Evolutionary conservation across 2,113 vertebrate genomes (phyloP).

Genomic region (Nycticorax nycticorax): DNA sequence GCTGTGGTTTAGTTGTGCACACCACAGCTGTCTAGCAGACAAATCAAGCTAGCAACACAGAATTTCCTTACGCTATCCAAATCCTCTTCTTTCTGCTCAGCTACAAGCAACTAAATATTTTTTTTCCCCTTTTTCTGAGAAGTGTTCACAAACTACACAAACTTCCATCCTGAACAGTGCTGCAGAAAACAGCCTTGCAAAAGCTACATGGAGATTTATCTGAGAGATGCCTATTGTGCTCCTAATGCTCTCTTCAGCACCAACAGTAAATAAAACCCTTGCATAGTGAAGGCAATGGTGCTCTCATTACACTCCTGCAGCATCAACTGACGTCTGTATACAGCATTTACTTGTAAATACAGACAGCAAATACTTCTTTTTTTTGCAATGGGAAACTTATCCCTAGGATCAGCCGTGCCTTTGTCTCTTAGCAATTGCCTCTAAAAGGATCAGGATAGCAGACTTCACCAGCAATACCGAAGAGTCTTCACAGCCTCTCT

Average conservation of each 20-base stretch:
- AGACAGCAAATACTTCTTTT: not conserved
- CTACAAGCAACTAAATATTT: too few relatives aligned
- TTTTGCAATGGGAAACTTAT: not conserved
- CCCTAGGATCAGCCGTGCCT: not conserved
- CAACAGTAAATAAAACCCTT: not conserved
- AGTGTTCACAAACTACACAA: not conserved
- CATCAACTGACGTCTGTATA: not conserved
- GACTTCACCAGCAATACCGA: not conserved
- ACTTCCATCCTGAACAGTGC: not conserved
- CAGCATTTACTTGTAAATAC: not conserved
- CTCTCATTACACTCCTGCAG: not conserved
- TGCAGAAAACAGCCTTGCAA: not conserved
- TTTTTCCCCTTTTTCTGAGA: not conserved
- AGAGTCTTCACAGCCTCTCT: not conserved
- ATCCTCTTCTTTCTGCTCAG: not conserved
- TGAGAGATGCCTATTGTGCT: not conserved
- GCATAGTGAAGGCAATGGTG: not conserved
- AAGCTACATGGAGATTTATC: not conserved
- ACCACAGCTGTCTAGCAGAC: not conserved
- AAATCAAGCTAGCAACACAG: not conserved
- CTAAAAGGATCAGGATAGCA: not conserved
- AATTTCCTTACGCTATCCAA: not conserved
- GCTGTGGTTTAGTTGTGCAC: not conserved
- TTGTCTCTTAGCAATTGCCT: not conserved
- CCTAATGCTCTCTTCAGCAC: not conserved